These are phyloP conservation scores for Hypolimnas misippus DNA, from an alignment of 2,888 invertebrate genomes.

Conservation along the genomic window DNA sequence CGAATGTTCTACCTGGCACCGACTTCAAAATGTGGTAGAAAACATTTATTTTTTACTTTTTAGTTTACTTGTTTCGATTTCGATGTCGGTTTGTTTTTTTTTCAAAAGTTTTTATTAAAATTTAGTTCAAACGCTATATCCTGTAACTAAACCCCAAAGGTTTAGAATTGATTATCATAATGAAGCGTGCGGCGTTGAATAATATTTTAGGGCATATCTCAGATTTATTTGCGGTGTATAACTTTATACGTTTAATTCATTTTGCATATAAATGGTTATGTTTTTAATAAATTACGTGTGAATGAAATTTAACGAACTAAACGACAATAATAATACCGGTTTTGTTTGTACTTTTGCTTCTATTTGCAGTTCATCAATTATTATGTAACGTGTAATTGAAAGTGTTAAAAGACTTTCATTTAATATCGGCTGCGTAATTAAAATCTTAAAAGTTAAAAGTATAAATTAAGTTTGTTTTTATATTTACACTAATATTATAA, in stretches of 20 bases:
- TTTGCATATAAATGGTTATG: constrained; percentile 33
- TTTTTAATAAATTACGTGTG: constrained; percentile 12
- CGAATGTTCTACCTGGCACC: no score
- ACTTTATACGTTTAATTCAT: constrained; percentile 25
- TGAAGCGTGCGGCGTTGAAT: constrained; percentile 46
- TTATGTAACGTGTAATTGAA: neutral
- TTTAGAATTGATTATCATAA: constrained; percentile 50
- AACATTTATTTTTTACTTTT: no score
- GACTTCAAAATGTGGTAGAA: no score
- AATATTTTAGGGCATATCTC: constrained; percentile 45
- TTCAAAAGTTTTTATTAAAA: neutral
- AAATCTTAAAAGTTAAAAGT: no score
- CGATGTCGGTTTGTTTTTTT: no score
- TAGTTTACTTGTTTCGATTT: no score
- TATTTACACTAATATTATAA: no score
- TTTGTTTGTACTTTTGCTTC: neutral
- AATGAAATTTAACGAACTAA: constrained; percentile 6
- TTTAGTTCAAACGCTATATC: constrained; percentile 32
- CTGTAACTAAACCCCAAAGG: constrained; percentile 25
- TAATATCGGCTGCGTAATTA: no score
- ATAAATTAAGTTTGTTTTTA: no score
- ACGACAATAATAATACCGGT: neutral
- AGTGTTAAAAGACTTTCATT: neutral
- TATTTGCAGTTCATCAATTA: neutral
- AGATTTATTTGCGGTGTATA: constrained; percentile 29